Evolutionary conservation across 1,140 invertebrate genomes (phyloP), one percentile per base, ranked within the genome.

Genomic region (Pristionchus pacificus): DNA sequence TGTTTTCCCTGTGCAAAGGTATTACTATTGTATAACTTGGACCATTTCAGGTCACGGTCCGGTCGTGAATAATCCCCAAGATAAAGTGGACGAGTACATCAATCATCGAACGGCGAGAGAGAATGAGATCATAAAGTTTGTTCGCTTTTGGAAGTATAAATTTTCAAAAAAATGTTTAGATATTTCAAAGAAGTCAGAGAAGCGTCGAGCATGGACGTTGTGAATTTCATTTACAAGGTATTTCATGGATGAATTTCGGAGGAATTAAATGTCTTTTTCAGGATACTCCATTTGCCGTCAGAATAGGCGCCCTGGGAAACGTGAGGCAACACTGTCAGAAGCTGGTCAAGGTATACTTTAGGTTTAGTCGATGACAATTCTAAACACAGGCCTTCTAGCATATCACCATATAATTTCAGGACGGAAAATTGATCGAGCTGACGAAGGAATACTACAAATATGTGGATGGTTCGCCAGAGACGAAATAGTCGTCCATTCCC

Each of bases 21-120:
- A n/a, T n/a, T n/a, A n/a, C n/a, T n/a, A n/a, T n/a, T n/a, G n/a
- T n/a, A n/a, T n/a, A n/a, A n/a, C n/a, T n/a, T n/a, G n/a, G n/a
- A n/a, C n/a, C n/a, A n/a, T n/a, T 80, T 70, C 32, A 80, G 93
- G 91, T 0, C 94, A 97, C 87, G 94, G 93, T 1, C 92, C 93
- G 78, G 87, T 95, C 31, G 88, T 98, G 60, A 85, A 90, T 27
- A 82, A 88, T 68, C 87, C 88, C 0, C 70, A 80, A 1, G 79
- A 84, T 13, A 90, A 89, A 81, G 91, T 98, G 70, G 82, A 90
- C 76, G 91, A 90, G 79, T 98, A 98, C 81, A 94, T 98, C 73
- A 80, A 88, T 1, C 94, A 98, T 85, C 87, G 87, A 69, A 77
- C 81, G 31, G 85, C 89, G 84, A 87, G 95, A 75, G 96, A 98